Conservation (phyloP, 2,888 invertebrate genomes). For the Torymus texanus region DNA sequence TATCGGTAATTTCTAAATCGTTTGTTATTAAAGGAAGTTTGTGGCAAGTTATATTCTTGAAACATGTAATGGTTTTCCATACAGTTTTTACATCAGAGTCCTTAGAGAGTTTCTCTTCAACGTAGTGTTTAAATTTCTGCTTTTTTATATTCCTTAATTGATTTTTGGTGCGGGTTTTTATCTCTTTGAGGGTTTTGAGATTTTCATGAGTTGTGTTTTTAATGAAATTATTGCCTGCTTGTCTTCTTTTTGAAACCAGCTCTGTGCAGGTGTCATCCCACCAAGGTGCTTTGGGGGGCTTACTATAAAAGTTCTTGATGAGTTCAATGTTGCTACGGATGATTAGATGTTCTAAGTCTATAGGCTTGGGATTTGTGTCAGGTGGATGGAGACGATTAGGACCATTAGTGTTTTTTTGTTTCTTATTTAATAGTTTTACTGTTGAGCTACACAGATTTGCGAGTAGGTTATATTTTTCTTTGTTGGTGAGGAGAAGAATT, state of each 20-base stretch:
- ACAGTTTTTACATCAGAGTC: not conserved
- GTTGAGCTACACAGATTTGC: too few species aligned
- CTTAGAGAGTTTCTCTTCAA: not conserved
- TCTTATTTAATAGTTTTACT: too few species aligned
- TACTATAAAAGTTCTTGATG: too few species aligned
- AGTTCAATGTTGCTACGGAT: not conserved
- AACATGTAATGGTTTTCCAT: not conserved
- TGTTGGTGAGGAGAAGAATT: not conserved
- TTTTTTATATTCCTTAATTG: not conserved
- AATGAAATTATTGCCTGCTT: not conserved
- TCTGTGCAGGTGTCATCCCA: slow-evolving; percentile 3
- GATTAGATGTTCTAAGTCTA: not conserved
- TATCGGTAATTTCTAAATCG: not conserved
- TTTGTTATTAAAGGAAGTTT: not conserved
- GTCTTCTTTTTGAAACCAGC: not conserved
- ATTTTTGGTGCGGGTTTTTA: not conserved
- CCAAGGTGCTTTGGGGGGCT: not conserved
- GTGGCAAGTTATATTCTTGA: not conserved
- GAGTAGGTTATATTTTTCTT: not conserved
- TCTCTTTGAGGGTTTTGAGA: not conserved
- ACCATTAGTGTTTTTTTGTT: not conserved
- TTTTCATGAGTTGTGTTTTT: not conserved
- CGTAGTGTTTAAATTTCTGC: too few species aligned
- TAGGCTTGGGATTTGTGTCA: not conserved
- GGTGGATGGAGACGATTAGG: too few species aligned